Conservation (phyloP, 2,888 invertebrate genomes). For the Netelia inedita region DNA sequence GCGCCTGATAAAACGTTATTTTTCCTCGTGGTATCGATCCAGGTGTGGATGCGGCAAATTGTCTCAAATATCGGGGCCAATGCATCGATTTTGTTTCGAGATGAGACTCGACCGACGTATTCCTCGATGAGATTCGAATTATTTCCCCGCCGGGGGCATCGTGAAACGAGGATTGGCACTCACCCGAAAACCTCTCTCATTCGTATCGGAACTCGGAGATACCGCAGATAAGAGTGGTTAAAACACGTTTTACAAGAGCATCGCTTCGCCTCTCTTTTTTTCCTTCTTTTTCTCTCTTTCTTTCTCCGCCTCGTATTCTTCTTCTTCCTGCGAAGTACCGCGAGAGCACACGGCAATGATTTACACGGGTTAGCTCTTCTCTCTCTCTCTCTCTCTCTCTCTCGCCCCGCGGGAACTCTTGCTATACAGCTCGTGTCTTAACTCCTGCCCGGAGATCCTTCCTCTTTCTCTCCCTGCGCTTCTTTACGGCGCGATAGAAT, state of each 20-base stretch:
- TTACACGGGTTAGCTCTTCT: constrained; percentile 59
- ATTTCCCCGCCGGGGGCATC: constrained; percentile 31
- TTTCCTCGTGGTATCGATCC: not conserved
- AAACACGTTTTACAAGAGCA: constrained; percentile 72
- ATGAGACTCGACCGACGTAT: constrained; percentile 8
- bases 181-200: constrained; percentile 57
- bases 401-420: constrained; percentile 38
- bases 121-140: constrained; percentile 35
- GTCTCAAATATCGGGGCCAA: not conserved
- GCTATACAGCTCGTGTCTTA: constrained; percentile 50
- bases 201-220: constrained; percentile 64
- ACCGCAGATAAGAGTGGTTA: constrained; percentile 69
- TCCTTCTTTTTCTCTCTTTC: constrained; percentile 38
- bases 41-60: constrained; percentile 19
- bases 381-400: constrained; percentile 37
- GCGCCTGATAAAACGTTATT: constrained; percentile 10
- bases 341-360: constrained; percentile 65
- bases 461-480: constrained; percentile 22
- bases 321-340: constrained; percentile 44
- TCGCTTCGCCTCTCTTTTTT: constrained; percentile 51
- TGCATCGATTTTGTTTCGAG: constrained; percentile 1
- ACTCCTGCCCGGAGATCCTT: constrained; percentile 53
- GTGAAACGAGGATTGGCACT: constrained; percentile 56
- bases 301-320: constrained; percentile 26
- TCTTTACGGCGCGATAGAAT: constrained; percentile 64